These are phyloP conservation scores for Drosophila atroscutellata DNA, from an alignment of 2,888 invertebrate genomes.

Conservation along the genomic window DNA sequence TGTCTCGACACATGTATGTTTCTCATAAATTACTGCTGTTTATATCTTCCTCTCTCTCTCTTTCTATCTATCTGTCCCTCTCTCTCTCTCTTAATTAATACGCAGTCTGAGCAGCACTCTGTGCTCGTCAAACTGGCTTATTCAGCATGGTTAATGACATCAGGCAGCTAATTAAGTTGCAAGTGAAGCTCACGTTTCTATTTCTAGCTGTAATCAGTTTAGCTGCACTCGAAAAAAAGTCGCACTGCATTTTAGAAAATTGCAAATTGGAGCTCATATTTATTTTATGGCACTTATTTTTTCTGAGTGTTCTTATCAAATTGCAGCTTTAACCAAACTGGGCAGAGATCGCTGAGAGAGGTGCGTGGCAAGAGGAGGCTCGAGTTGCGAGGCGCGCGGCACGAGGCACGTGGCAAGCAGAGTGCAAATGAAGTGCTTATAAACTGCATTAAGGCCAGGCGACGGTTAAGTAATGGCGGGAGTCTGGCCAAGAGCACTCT, in stretches of 20 bases:
- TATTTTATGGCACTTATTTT: not conserved
- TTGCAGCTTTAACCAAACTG: constrained; percentile 8
- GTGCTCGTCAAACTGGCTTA: constrained; percentile 4
- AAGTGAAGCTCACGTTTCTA: not conserved
- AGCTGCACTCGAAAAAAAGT: not conserved
- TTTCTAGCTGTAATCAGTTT: constrained; percentile 26
- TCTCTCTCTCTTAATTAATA: not conserved
- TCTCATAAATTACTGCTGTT: not conserved
- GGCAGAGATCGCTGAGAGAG: constrained; percentile 7
- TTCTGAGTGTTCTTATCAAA: constrained; percentile 14
- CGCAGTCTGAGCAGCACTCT: constrained; percentile 1
- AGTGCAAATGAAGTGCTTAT: constrained; percentile 50
- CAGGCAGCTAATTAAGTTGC: constrained; percentile 26
- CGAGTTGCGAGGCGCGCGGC: not conserved
- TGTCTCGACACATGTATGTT: not conserved
- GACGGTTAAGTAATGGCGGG: not conserved
- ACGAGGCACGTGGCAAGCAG: constrained; percentile 2
- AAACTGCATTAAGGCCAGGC: constrained; percentile 12
- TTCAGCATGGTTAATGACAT: constrained; percentile 14
- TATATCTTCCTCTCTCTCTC: not conserved
- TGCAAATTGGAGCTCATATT: not conserved
- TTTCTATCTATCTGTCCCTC: not conserved
- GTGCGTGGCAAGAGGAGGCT: not conserved
- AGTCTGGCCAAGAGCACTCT: constrained; percentile 15
- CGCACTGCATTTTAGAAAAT: not conserved